A percentile compares a stretch with the other conserved stretches of the same genome.
Conservation (phyloP, 2,113 vertebrate genomes). For the Rattus rattus region DNA sequence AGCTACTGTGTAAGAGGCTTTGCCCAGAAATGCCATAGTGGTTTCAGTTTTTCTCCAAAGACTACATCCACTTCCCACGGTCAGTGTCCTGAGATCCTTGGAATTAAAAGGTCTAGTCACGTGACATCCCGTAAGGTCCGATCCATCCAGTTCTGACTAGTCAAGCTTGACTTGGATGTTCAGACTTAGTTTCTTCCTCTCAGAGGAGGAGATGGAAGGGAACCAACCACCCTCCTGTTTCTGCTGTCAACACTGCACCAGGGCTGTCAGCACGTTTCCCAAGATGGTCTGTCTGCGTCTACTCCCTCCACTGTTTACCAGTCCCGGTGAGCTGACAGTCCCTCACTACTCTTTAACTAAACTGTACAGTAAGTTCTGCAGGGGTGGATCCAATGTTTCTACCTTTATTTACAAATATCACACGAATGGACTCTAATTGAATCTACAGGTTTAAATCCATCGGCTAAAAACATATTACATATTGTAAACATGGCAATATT, state of each 20-base stretch:
- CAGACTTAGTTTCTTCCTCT: conserved; percentile 78
- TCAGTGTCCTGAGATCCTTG: conserved; percentile 46
- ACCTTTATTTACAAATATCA: conserved; percentile 86
- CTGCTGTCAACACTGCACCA: conserved; percentile 35
- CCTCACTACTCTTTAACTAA: conserved; percentile 76
- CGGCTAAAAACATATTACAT: conserved; percentile 85
- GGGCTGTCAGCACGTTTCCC: conserved; percentile 58
- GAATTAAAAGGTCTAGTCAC: conserved; percentile 62
- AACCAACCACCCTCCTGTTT: not conserved
- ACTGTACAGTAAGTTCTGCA: conserved; percentile 82
- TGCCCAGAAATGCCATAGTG: conserved; percentile 30
- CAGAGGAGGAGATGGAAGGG: conserved; percentile 53
- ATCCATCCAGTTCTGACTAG: conserved; percentile 63
- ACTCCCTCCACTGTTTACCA: conserved; percentile 60
- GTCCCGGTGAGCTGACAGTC: conserved; percentile 68
- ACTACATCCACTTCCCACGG: conserved; percentile 56
- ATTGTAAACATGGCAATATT: conserved; percentile 90
- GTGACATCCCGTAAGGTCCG: too few relatives aligned
- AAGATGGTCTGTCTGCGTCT: conserved; percentile 66
- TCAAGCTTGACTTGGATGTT: conserved; percentile 71
- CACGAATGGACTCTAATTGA: conserved; percentile 82
- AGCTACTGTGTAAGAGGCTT: conserved; percentile 61
- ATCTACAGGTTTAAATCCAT: conserved; percentile 85
- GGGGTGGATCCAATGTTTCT: conserved; percentile 82
- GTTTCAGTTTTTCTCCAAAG: conserved; percentile 64